These are phyloP conservation scores for Gymnogyps californianus DNA, from an alignment of 2,113 vertebrate genomes.

Conservation along the genomic window DNA sequence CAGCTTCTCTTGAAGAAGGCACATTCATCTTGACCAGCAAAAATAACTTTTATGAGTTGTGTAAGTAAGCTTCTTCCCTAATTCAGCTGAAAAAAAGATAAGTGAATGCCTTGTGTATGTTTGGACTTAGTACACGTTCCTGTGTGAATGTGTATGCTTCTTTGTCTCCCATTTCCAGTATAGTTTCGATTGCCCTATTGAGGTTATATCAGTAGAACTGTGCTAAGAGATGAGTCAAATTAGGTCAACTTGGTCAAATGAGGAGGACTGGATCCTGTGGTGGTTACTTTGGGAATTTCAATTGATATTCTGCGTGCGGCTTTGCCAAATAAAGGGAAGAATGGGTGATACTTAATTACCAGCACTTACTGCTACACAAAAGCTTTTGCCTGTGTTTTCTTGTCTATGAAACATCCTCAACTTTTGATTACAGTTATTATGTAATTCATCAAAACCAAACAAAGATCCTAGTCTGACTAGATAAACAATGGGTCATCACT, in stretches of 20 bases:
- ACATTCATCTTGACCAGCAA: background rate
- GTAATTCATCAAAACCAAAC: slow-evolving; percentile 13
- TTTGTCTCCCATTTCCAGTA: background rate
- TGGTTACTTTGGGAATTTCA: background rate
- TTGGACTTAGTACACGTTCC: rapidly evolving
- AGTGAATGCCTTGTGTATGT: rapidly evolving
- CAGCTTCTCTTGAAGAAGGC: background rate
- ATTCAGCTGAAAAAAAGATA: background rate
- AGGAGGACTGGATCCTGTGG: background rate
- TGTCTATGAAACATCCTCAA: background rate
- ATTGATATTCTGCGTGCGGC: background rate
- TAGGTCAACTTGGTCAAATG: background rate
- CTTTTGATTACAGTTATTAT: background rate
- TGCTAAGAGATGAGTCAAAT: background rate
- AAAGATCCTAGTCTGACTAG: background rate
- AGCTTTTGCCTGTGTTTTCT: slow-evolving; percentile 3
- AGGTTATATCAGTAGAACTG: background rate
- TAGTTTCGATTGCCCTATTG: background rate
- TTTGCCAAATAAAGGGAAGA: background rate
- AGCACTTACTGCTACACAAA: background rate
- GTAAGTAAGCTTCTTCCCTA: background rate
- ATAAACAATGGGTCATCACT: background rate
- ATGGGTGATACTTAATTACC: background rate
- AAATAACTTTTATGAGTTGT: background rate
- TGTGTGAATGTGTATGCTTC: rapidly evolving